Evolutionary conservation across 2,888 invertebrate species (phyloP).

Genomic region (Ennomos erosarius): DNA sequence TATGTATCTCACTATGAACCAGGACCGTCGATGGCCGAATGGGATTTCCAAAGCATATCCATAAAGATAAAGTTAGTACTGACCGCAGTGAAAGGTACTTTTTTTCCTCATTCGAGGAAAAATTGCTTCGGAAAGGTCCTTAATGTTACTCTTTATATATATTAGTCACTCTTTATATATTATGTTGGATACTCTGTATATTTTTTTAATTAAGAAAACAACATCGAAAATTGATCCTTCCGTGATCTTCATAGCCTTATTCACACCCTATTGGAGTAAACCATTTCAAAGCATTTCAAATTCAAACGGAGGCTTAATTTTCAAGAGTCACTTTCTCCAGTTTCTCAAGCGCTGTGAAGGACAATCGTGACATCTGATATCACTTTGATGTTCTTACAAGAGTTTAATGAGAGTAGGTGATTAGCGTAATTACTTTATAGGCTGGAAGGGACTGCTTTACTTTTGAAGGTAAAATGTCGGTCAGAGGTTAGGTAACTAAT

Average conservation of each 20-base stretch:
- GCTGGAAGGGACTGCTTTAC: conserved; percentile 38
- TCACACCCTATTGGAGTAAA: conserved; percentile 14
- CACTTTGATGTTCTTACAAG: conserved; percentile 54
- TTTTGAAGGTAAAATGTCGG: conserved; percentile 20
- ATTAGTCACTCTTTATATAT: too few species aligned
- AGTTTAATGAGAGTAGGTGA: conserved; percentile 45
- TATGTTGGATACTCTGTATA: too few species aligned
- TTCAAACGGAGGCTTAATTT: conserved; percentile 37
- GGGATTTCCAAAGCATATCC: too few species aligned
- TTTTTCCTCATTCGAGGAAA: too few species aligned
- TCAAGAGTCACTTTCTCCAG: conserved; percentile 36
- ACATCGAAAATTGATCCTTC: too few species aligned
- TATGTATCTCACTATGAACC: too few species aligned
- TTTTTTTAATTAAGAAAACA: too few species aligned
- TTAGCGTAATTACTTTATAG: conserved; percentile 53
- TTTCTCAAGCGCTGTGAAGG: conserved; percentile 44
- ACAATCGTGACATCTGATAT: conserved; percentile 63
- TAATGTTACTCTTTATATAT: too few species aligned
- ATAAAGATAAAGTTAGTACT: too few species aligned
- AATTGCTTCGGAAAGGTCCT: too few species aligned
- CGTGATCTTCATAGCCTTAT: conserved; percentile 3
- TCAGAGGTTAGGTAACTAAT: conserved; percentile 7
- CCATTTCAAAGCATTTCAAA: conserved; percentile 27
- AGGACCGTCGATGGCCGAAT: too few species aligned
- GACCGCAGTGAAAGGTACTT: too few species aligned